phyloP scores from a whole-genome alignment of 1,140 invertebrate species.

The Cydia fagiglandana region DNA sequence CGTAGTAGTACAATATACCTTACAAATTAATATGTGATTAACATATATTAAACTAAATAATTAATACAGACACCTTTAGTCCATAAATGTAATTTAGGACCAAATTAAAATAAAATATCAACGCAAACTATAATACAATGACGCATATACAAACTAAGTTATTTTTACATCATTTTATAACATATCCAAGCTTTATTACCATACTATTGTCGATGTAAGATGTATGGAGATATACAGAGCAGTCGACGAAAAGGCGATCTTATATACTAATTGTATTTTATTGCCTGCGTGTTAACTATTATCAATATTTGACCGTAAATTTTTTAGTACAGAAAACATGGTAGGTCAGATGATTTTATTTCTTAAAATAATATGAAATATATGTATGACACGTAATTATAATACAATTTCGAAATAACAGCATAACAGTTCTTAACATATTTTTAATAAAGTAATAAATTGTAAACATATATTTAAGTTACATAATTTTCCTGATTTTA shows the following conservation, averaged over 20 bases:
- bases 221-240: not conserved
- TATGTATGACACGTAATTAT: too few relatives aligned
- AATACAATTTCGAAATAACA: too few relatives aligned
- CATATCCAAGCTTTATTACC: not conserved
- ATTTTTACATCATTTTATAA: not conserved
- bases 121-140: conserved; percentile 2
- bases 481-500: not conserved
- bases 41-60: conserved; percentile 2
- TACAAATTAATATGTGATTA: not conserved
- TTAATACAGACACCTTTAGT: not conserved
- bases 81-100: conserved; percentile 2
- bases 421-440: too few relatives aligned
- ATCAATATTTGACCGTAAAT: not conserved
- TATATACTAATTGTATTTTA: not conserved
- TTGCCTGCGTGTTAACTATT: not conserved
- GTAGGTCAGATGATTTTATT: too few relatives aligned
- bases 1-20: not conserved
- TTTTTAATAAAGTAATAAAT: too few relatives aligned
- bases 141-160: not conserved
- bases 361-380: too few relatives aligned
- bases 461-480: too few relatives aligned
- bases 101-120: not conserved
- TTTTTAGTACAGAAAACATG: not conserved
- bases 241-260: not conserved
- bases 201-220: not conserved